Evolutionary conservation across 2,888 invertebrate genomes (phyloP), one percentile per base, ranked within the genome.

Genomic region (Autographa pulchrina): DNA sequence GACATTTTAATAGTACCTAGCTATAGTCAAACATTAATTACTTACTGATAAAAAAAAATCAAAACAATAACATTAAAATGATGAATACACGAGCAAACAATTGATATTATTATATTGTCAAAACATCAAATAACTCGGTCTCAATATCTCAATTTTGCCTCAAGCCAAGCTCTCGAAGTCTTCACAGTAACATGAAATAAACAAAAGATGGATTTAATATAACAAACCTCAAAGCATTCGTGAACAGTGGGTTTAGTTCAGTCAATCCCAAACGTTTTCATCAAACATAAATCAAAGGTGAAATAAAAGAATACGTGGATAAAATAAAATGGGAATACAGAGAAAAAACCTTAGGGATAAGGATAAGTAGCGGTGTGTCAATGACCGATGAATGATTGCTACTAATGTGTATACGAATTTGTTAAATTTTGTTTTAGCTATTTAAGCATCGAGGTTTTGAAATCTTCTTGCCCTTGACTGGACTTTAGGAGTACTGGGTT

Each of bases 251-350:
- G 48, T 48, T 48, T 48, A 48, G 48, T 48, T n/a, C n/a, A 48
- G 7, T 48, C 48, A 48, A 48, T 48, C 48, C 48, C 48, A 48
- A 43, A 43, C 48, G 48, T n/a, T 48, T 48, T 48, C 48, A 48
- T 48, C 48, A 48, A 48, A 48, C n/a, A n/a, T 48, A 48, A 48
- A 48, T 48, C 48, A 48, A 48, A 48, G 48, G 48, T 48, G 48
- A n/a, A 48, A 48, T 48, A 48, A 48, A 48, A 48, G 48, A 48
- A 48, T n/a, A 48, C 8, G 48, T 48, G 48, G 7, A 43, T 43
- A 16, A 43, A 48, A 48, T n/a, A n/a, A n/a, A n/a, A 48, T 38
- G 38, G 35, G 11, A 38, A 38, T 38, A 48, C n/a, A 48, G n/a
- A 41, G 5, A n/a, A 16, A 48, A 48, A n/a, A n/a, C 48, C 48